These are phyloP conservation scores for Calyptommatus sinebrachiatus DNA, from an alignment of 2,113 vertebrate genomes.

Conservation along the genomic window DNA sequence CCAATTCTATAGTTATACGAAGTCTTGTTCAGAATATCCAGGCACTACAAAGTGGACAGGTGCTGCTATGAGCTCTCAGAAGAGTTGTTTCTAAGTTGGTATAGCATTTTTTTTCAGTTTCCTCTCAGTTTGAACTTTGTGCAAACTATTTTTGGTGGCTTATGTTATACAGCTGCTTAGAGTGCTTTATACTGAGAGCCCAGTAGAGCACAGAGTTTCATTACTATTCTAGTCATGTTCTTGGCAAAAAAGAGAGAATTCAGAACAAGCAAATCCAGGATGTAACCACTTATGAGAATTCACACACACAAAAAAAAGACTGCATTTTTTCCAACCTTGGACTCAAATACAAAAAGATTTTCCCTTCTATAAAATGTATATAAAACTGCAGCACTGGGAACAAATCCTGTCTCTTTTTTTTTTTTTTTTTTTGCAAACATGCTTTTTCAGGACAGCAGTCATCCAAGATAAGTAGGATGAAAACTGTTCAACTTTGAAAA, in stretches of 20 bases:
- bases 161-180: neutral
- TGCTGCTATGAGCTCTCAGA: too few species aligned
- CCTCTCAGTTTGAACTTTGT: neutral
- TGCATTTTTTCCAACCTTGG: neutral
- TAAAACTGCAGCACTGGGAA: neutral
- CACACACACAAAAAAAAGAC: neutral
- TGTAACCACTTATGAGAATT: neutral
- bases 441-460: fast-evolving
- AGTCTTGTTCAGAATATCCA: too few species aligned
- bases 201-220: neutral
- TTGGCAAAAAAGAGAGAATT: neutral
- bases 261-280: neutral
- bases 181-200: neutral
- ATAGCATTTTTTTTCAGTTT: neutral
- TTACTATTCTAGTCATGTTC: neutral
- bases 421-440: neutral
- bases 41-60: too few species aligned
- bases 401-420: neutral
- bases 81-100: too few species aligned
- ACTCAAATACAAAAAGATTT: too few species aligned
- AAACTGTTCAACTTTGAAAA: neutral
- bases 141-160: neutral
- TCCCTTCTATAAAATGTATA: neutral
- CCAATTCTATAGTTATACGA: too few species aligned
- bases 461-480: neutral